A percentile compares a stretch with the other conserved stretches of the same genome.
Conservation (phyloP, 2,113 vertebrate species). For the Entomyzon cyanotis region DNA sequence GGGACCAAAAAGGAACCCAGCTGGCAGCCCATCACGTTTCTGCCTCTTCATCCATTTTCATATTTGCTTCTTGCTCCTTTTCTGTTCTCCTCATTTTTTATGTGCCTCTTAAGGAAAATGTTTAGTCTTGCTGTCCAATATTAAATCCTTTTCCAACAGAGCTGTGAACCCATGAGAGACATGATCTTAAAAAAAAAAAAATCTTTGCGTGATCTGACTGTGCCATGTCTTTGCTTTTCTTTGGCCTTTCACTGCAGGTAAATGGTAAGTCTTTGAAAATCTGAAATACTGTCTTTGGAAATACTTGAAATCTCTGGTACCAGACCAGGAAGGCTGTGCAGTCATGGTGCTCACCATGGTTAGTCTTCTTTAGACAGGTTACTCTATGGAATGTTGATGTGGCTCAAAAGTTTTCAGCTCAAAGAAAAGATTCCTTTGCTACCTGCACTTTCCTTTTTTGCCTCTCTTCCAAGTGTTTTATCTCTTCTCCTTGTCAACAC, state of each 20-base stretch:
- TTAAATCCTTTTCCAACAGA: background rate
- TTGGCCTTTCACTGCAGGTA: background rate
- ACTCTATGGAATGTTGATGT: accelerated
- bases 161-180: background rate
- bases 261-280: background rate
- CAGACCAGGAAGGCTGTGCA: background rate
- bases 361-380: background rate
- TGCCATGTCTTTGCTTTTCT: background rate
- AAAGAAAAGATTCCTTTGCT: background rate
- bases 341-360: background rate
- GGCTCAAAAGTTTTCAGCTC: background rate
- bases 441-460: background rate
- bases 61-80: background rate
- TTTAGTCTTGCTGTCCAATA: background rate
- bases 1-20: background rate
- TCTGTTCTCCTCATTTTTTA: background rate
- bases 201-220: background rate
- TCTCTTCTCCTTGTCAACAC: background rate
- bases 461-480: background rate
- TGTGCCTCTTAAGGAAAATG: background rate
- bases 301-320: background rate
- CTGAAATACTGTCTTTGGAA: background rate
- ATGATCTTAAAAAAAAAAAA: background rate
- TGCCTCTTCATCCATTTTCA: background rate
- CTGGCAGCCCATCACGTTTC: background rate